These are phyloP conservation scores for Eupithecia vulgata DNA, from an alignment of 2,888 invertebrate species.

Conservation along the genomic window DNA sequence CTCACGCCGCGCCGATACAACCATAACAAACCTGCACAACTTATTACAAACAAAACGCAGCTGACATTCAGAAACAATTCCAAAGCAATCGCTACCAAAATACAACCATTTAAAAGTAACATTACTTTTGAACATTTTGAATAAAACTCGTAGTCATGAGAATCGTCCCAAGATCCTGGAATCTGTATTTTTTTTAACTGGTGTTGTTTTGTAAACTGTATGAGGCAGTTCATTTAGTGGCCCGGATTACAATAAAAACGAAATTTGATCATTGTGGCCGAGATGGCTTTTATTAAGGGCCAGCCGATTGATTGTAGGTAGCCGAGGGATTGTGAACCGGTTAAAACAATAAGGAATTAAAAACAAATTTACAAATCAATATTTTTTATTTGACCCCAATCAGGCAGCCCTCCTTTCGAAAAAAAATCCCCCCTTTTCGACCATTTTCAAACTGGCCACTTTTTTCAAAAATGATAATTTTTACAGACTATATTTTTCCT, in stretches of 20 bases:
- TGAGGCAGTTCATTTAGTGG: conserved; percentile 75
- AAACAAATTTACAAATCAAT: too few relatives aligned
- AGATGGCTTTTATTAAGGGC: conserved; percentile 67
- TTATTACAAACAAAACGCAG: background rate
- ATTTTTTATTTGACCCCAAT: too few relatives aligned
- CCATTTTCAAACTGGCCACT: too few relatives aligned
- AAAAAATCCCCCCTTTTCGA: too few relatives aligned
- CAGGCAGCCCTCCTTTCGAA: too few relatives aligned
- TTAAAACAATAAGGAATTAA: too few relatives aligned
- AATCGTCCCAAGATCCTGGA: conserved; percentile 63
- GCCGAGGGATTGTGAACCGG: background rate
- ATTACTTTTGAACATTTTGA: conserved; percentile 44
- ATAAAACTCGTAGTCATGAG: conserved; percentile 55
- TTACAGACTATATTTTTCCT: too few relatives aligned
- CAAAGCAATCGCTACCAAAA: conserved; percentile 20
- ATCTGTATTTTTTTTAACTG: conserved; percentile 61
- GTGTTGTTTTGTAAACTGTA: conserved; percentile 70
- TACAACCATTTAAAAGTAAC: conserved; percentile 34
- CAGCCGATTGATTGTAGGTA: conserved; percentile 35
- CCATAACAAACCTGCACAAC: background rate
- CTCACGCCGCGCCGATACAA: background rate
- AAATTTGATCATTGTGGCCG: conserved; percentile 82
- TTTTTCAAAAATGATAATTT: too few relatives aligned
- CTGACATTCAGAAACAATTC: background rate
- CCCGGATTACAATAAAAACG: conserved; percentile 82